Evolutionary conservation across 2,888 invertebrate species (phyloP), one percentile per base, ranked within the genome.

Genomic region (Teleogryllus oceanicus): DNA sequence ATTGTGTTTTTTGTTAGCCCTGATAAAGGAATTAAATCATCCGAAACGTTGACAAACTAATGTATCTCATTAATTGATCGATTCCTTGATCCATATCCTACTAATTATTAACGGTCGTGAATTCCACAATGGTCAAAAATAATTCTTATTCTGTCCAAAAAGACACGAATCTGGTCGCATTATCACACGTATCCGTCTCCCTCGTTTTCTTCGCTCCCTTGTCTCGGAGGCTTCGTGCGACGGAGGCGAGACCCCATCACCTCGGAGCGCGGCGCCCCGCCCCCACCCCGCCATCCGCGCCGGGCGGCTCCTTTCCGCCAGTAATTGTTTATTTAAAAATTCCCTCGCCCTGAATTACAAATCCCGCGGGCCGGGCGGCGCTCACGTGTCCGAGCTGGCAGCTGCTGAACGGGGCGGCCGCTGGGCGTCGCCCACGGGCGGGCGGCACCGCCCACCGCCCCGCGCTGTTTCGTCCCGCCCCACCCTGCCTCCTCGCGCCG

Each of bases 251-350:
- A 8, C 37, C 8, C 37, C 37, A 8, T 37, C 8, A 8, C 37
- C 37, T 37, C 37, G 37, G 37, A 4, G 37, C 37, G 37, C 37
- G 37, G 1, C 16, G 62, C 8, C 62, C 16, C 16, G 62, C 13
- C 62, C n/a, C 62, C 16, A 16, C 8, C 62, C 16, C 16, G 62
- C 13, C 62, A 8, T 16, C 16, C 13, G n/a, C 16, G 12, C 16
- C 62, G 37, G 62, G 62, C 62, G 62, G 62, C 62, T 62, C n/a
- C 62, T n/a, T 62, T 62, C n/a, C 62, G 16, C n/a, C 13, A 13
- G 62, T 62, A 62, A 62, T 62, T 62, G 62, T 62, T 62, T 62
- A 62, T 62, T 62, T 62, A 62, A 62, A 62, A 62, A 62, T 62
- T 62, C 62, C 62, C 62, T 62, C 62, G 16, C n/a, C 16, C n/a